Base-by-base conservation (phyloP, 1,140 invertebrate genomes). In the Drosophila sechellia region DNA sequence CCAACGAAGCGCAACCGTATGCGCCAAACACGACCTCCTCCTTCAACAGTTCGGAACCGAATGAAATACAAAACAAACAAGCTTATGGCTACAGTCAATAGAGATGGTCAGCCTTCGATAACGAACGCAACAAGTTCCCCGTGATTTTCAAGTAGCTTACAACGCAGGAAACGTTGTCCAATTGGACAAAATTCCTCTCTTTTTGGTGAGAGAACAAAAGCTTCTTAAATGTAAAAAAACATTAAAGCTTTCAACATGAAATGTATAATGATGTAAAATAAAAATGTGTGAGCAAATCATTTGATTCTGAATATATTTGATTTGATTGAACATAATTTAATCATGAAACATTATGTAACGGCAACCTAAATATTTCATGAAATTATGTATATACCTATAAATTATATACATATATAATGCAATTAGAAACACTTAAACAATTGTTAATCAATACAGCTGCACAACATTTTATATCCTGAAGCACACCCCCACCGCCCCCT, bases 221-320 rank as follows among this genome's bases (percentile, higher is more conserved):
- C 60, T 15, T n/a, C 5, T 31, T 15, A 11, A 3, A 31, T 42
- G 57, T 49, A 63, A 10, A 1, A 1, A 5, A 22, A 11, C 4
- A 1, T 0, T 15, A 25, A 25, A 66, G 58, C 63, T 69, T 39
- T 69, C 17, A 34, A 70, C 49, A 55, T 46, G 43, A 22, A 2
- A 39, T 22, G 34, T 37, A 8, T 20, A 48, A 1, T n/a, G 1
- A 4, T 17, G 15, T 46, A 13, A 34, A 40, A 40, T 40, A 2
- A n/a, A 10, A 5, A 5, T 22, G 13, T 3, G 0, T 5, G 5
- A 35, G 10, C 6, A 11, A 42, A 1, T 20, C 1, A 17, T 12
- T n/a, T 37, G 20, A n/a, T 35, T 22, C 20, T 22, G 20, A 22
- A 3, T 22, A 22, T 3, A 22, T 22, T 22, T 22, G 20, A 22